Percentiles rank a stretch among this genome's conserved stretches.
Conservation (phyloP, 2,113 vertebrate species). For the Pristiophorus japonicus region DNA sequence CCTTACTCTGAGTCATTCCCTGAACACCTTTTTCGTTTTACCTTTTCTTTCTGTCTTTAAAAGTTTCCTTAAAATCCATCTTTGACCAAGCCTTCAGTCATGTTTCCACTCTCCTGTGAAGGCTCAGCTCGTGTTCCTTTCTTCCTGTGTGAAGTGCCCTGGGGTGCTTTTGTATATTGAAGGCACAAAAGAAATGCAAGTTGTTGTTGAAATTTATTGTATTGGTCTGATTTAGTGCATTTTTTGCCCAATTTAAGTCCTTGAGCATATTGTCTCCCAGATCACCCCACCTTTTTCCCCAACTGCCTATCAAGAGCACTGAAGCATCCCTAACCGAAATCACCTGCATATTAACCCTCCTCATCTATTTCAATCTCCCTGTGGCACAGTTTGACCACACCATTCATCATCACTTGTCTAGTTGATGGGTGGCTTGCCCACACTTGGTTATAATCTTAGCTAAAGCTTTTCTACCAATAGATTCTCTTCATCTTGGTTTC, state of each 20-base stretch:
- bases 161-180: not conserved
- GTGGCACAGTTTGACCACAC: not conserved
- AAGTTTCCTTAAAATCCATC: not conserved
- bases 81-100: not conserved
- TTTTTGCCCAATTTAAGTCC: not conserved
- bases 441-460: not conserved
- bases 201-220: too few species aligned
- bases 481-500: not conserved
- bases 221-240: not conserved
- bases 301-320: not conserved
- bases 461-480: not conserved
- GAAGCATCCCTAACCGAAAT: not conserved
- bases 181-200: too few species aligned
- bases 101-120: not conserved
- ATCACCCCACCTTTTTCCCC: not conserved
- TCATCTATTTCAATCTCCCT: not conserved
- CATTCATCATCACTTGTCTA: not conserved
- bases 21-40: not conserved
- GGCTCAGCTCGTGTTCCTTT: not conserved
- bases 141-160: not conserved
- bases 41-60: not conserved
- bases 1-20: not conserved
- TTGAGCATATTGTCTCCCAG: not conserved
- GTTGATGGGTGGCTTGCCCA: not conserved
- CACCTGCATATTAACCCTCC: not conserved